These are phyloP conservation scores for Heliconius hewitsoni DNA, from an alignment of 1,140 invertebrate species.

Conservation along the genomic window DNA sequence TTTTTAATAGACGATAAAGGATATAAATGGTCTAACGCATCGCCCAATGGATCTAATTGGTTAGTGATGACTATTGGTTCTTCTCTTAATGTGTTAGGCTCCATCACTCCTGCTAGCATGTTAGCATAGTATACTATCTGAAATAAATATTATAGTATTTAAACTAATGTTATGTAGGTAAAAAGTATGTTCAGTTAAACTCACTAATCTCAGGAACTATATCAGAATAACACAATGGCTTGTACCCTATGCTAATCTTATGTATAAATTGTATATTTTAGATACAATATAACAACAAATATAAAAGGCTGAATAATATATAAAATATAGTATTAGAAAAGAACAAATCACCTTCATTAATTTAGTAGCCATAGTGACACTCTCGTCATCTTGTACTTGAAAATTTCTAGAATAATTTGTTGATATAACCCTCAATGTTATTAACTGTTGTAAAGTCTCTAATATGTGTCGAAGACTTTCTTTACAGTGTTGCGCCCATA, in stretches of 20 bases:
- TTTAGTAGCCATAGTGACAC: constrained; percentile 91
- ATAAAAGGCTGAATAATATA: not conserved
- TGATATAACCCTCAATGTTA: constrained; percentile 90
- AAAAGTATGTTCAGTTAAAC: no score
- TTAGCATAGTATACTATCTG: constrained; percentile 95
- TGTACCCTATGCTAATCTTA: no score
- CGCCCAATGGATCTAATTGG: constrained; percentile 70
- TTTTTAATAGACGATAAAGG: constrained; percentile 68
- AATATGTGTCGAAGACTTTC: constrained; percentile 87
- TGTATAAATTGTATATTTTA: no score
- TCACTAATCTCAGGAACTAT: no score
- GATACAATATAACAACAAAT: no score
- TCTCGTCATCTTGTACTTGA: constrained; percentile 91
- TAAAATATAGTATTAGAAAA: constrained; percentile 18
- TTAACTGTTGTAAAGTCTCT: constrained; percentile 92
- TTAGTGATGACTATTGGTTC: constrained; percentile 80
- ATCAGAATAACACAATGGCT: no score
- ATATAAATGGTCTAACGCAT: constrained; percentile 70
- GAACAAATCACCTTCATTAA: constrained; percentile 85
- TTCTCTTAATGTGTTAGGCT: constrained; percentile 83
- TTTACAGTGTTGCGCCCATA: constrained; percentile 89
- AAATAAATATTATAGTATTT: constrained; percentile 13
- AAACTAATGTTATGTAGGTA: not conserved
- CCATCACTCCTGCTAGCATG: constrained; percentile 90
- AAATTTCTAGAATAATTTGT: constrained; percentile 88